Base-by-base conservation (phyloP, 2,888 invertebrate genomes). In the Anodontia alba region DNA sequence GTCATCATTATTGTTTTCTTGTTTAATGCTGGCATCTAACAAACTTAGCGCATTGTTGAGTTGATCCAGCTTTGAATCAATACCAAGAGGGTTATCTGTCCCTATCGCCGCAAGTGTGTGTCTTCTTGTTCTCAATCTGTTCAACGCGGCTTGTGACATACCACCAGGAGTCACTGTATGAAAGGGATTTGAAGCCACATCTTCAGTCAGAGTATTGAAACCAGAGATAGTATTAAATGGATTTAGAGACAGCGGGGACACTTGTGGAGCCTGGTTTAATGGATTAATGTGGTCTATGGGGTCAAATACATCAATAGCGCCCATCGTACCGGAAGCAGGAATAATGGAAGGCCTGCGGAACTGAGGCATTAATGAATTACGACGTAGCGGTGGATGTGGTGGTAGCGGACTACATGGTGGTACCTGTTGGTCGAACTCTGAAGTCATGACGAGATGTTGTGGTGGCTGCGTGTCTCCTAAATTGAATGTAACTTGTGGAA, bases 61-160 rank as follows among this genome's bases (percentile, higher is more conserved):
- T 43, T 82, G 76, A 73, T 84, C 81, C 8, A 84, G 66, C 67
- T 68, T 67, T 8, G 71, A 23, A 17, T 71, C 75, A 0, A 33
- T 3, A 26, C 23, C 26, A 5, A 75, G 20, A 23, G 74, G 49
- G 31, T 57, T 33, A 8, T 57, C 57, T 5, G 46, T 43, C 8
- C 42, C 42, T 15, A 42, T 42, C 17, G 81, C 69, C 17, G 84
- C 79, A n/a, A 84, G 74, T 1, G 84, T 84, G 43, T 84, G 84
- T 8, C 84, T 71, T 26, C 84, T 70, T 23, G 57, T 76, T 23
- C 70, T 38, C 23, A 83, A 57, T 12, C 82, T 72, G 26, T 49
- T 49, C 17, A 74, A 17, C 0, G 62, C 46, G 2, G 20, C 26
- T 20, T 43, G 72, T 33, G 51, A 20, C 29, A 72, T 46, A 23